Conservation (phyloP, 2,113 vertebrate genomes). For the Xiphias gladius region DNA sequence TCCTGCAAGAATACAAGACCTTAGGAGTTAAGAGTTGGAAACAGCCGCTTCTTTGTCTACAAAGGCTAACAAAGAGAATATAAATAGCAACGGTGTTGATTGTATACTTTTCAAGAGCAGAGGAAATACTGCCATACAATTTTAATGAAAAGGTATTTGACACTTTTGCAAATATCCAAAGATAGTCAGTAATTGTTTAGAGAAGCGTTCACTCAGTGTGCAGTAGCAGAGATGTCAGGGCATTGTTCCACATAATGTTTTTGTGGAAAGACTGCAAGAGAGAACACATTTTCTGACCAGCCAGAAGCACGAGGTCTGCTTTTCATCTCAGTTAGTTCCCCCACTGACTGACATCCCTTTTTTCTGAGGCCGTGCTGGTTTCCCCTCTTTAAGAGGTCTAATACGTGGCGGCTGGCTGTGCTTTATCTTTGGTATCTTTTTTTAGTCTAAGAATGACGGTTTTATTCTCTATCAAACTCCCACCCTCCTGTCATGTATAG, state of each 20-base stretch:
- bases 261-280: constrained; percentile 51
- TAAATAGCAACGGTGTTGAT: constrained; percentile 16
- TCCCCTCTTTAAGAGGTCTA: constrained; percentile 7
- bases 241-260: constrained; percentile 37
- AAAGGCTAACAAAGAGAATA: constrained; percentile 21
- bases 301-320: constrained; percentile 47
- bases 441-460: not conserved
- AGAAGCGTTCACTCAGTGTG: constrained; percentile 1
- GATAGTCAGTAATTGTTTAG: constrained; percentile 34
- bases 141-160: constrained; percentile 11
- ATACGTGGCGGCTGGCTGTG: constrained; percentile 24
- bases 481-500: not conserved
- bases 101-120: constrained; percentile 15
- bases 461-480: not conserved
- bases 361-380: constrained; percentile 34
- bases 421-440: constrained; percentile 35
- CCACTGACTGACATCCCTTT: constrained; percentile 42
- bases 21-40: constrained; percentile 4
- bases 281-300: constrained; percentile 40
- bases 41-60: constrained; percentile 24
- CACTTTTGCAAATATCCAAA: constrained; percentile 16
- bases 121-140: not conserved
- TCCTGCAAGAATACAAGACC: constrained; percentile 58
- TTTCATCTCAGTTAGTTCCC: constrained; percentile 57
- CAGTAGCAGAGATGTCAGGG: constrained; percentile 37